Evolutionary conservation across 2,888 invertebrate species (phyloP).

Genomic region (Ornithoptera priamus): DNA sequence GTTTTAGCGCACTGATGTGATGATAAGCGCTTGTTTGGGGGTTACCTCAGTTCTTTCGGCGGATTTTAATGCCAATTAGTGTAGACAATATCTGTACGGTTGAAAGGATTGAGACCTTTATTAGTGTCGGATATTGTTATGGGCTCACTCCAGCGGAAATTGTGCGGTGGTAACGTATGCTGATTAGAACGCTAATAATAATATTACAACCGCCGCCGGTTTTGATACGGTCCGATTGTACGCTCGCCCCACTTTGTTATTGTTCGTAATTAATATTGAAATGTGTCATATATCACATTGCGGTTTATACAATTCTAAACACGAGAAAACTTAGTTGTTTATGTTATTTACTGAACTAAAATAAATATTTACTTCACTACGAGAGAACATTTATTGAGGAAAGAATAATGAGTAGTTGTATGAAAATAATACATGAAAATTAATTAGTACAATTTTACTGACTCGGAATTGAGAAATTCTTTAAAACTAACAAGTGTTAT

Average conservation of each 20-base stretch:
- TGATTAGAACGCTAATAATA: slow-evolving; percentile 37
- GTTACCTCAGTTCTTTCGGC: slow-evolving; percentile 68
- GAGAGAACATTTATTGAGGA: too few species aligned
- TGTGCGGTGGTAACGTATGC: slow-evolving; percentile 37
- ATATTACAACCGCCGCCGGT: slow-evolving; percentile 34
- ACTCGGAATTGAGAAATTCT: too few species aligned
- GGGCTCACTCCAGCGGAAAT: slow-evolving; percentile 59
- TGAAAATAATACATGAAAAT: too few species aligned
- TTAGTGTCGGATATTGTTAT: slow-evolving; percentile 76
- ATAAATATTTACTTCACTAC: too few species aligned
- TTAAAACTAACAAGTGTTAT: too few species aligned
- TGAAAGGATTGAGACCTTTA: slow-evolving; percentile 73
- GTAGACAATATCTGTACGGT: slow-evolving; percentile 65
- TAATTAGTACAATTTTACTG: too few species aligned
- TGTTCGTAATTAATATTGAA: slow-evolving; percentile 32
- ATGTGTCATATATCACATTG: slow-evolving; percentile 15
- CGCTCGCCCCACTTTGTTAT: slow-evolving; percentile 24
- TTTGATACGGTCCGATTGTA: slow-evolving; percentile 32
- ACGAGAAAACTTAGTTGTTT: background rate
- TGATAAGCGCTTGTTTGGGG: slow-evolving; percentile 73
- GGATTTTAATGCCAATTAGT: slow-evolving; percentile 76
- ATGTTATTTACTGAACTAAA: background rate
- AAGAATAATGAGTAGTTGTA: too few species aligned
- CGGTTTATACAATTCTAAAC: slow-evolving; percentile 9
- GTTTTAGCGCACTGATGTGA: slow-evolving; percentile 61